Evolutionary conservation across 2,113 vertebrate species (phyloP).

Genomic region (Octodon degus): DNA sequence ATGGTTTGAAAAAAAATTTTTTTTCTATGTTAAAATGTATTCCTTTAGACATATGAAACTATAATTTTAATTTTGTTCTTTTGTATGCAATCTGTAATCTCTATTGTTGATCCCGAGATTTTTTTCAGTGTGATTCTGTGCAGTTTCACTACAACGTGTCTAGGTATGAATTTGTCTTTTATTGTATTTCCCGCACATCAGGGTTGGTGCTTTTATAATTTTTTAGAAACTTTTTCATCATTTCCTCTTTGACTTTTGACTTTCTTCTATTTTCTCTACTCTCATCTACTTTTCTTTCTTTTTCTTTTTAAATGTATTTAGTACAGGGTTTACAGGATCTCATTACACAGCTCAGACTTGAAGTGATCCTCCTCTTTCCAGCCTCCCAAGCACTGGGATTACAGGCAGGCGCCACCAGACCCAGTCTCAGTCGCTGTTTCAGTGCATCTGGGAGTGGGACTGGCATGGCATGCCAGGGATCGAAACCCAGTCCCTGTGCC

Average conservation of each 20-base stretch:
- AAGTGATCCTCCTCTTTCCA: too few species aligned
- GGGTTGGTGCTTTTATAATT: background rate
- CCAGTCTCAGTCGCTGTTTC: too few species aligned
- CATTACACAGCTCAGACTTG: too few species aligned
- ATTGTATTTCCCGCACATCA: background rate
- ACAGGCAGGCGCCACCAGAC: too few species aligned
- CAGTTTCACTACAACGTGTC: background rate
- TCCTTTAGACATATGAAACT: background rate
- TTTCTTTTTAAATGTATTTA: too few species aligned
- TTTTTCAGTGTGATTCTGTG: background rate
- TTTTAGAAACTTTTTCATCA: background rate
- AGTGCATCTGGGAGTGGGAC: too few species aligned
- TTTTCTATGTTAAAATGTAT: background rate
- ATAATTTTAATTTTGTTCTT: background rate
- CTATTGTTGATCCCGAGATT: background rate
- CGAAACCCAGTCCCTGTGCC: too few species aligned
- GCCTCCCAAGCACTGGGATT: too few species aligned
- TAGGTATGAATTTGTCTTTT: conserved; percentile 5
- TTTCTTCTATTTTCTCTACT: background rate
- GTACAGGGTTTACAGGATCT: too few species aligned
- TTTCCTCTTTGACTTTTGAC: background rate
- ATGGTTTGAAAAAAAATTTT: background rate
- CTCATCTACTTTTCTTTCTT: background rate
- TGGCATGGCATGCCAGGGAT: too few species aligned
- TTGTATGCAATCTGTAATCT: conserved; percentile 18